Base-by-base conservation (phyloP, 2,888 invertebrate genomes). In the Maniola hyperantus region DNA sequence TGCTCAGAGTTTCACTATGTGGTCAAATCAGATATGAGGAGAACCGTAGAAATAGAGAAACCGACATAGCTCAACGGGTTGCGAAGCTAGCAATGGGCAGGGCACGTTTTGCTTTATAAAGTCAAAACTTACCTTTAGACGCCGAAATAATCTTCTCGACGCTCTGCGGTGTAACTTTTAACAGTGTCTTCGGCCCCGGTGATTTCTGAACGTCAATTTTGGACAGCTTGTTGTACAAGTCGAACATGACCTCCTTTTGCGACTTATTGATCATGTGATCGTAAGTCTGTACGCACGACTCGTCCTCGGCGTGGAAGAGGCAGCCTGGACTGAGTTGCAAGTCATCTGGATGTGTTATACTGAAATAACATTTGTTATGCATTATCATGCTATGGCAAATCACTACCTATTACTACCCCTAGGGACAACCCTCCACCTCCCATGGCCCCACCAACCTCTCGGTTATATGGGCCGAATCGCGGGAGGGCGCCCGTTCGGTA, bases 241-340 rank as follows among this genome's bases (percentile, higher is more conserved):
- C 90, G 48, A 92, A 83, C 88, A 93, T 87, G 5, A 93, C 91
- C 72, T 93, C 93, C 65, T 92, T 92, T 73, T 92, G 92, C 0
- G 91, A 87, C 68, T 92, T 92, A 72, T 92, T 88, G 70, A 93
- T 87, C 86, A 93, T 88, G 72, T 92, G 82, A 69, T 93, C 92
- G 58, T 88, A 89, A 0, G 88, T 90, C 69, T 91, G 89, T 0
- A 81, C 67, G 73, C 89, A 88, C 0, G 81, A 72, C 8, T 90
- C 91, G 54, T 91, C 87, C 11, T 79, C 75, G 0, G 87, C 84
- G 65, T 92, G 91, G 76, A 80, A 88, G 0, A 92, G 61, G 59
- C 87, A 90, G 6, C 91, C 89, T 0, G 92, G 89, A 67, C 90
- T 86, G 1, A 89, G 78, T 72, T 84, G 92, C 39, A 83, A 73